Percentiles rank a stretch among this genome's conserved stretches.
Evolutionary conservation across 2,888 invertebrate species (phyloP).

Genomic region (Platycheirus rosarum): DNA sequence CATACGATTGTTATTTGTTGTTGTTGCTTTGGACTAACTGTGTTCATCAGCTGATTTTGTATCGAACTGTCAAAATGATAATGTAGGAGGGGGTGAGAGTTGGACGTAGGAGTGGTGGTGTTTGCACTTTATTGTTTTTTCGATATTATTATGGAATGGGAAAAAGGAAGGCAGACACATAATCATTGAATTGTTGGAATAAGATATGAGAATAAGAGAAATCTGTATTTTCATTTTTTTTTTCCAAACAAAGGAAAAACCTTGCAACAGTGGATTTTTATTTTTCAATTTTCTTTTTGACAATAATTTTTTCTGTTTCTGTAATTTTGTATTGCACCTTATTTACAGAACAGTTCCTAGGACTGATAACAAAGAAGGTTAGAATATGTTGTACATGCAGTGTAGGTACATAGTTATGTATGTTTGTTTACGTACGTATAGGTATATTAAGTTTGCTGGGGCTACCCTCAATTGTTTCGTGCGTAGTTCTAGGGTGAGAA

Average conservation of each 20-base stretch:
- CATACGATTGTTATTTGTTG: constrained; percentile 31
- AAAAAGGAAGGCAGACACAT: neutral
- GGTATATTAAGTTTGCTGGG: too few relatives aligned
- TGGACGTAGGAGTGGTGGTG: neutral
- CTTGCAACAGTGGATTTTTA: constrained; percentile 39
- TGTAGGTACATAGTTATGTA: too few relatives aligned
- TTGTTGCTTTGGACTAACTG: constrained; percentile 49
- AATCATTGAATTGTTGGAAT: too few relatives aligned
- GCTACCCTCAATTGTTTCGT: too few relatives aligned
- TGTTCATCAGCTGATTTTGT: constrained; percentile 76
- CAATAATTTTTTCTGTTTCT: too few relatives aligned
- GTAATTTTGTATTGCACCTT: neutral
- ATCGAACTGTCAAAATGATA: constrained; percentile 76
- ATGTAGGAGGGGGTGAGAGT: neutral
- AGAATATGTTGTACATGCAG: neutral
- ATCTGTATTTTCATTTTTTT: constrained; percentile 26
- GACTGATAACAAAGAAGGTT: constrained; percentile 25
- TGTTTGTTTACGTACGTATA: too few relatives aligned
- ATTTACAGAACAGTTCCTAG: too few relatives aligned
- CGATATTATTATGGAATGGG: neutral
- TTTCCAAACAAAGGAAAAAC: constrained; percentile 72
- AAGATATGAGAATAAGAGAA: constrained; percentile 2
- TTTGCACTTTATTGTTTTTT: neutral
- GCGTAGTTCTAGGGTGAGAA: too few relatives aligned
- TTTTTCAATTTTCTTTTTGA: neutral